Percentiles rank a stretch among this genome's conserved stretches.
These are phyloP conservation scores for Caradrina clavipalpis DNA, from an alignment of 2,888 invertebrate species.

Conservation along the genomic window DNA sequence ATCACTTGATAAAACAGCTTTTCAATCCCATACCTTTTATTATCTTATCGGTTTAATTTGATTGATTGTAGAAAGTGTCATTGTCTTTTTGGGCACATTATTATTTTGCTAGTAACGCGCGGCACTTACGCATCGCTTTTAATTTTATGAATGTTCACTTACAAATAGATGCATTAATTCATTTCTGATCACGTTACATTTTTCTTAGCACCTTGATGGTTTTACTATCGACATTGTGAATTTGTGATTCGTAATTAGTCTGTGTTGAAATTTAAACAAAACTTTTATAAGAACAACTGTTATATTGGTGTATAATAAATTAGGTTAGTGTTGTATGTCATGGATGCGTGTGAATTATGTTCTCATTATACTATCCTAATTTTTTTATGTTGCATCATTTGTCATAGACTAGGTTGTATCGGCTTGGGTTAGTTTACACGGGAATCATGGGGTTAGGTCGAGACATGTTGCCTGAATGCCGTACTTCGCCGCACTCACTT, in stretches of 20 bases:
- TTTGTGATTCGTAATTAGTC: constrained; percentile 74
- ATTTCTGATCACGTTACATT: constrained; percentile 64
- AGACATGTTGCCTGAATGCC: constrained; percentile 30
- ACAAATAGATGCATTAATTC: constrained; percentile 63
- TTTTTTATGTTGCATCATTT: constrained; percentile 45
- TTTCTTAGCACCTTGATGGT: constrained; percentile 67
- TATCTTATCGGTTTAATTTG: constrained; percentile 45
- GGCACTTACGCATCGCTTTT: constrained; percentile 66
- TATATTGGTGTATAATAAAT: constrained; percentile 82
- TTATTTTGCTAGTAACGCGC: constrained; percentile 59
- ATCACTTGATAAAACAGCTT: constrained; percentile 10
- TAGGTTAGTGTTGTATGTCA: constrained; percentile 74
- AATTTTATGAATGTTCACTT: constrained; percentile 63
- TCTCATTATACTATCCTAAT: constrained; percentile 59
- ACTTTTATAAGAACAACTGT: constrained; percentile 84
- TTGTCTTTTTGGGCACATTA: constrained; percentile 58
- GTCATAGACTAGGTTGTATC: constrained; percentile 30
- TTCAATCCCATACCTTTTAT: constrained; percentile 40
- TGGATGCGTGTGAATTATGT: constrained; percentile 66
- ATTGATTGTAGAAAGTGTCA: constrained; percentile 40
- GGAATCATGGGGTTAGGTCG: constrained; percentile 26
- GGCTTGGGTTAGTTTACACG: constrained; percentile 30
- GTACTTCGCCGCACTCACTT: constrained; percentile 26
- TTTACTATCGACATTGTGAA: constrained; percentile 73
- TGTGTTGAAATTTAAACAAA: constrained; percentile 78